These are phyloP conservation scores for Pseudorhombus dupliciocellatus DNA, from an alignment of 2,113 vertebrate genomes.

Conservation along the genomic window DNA sequence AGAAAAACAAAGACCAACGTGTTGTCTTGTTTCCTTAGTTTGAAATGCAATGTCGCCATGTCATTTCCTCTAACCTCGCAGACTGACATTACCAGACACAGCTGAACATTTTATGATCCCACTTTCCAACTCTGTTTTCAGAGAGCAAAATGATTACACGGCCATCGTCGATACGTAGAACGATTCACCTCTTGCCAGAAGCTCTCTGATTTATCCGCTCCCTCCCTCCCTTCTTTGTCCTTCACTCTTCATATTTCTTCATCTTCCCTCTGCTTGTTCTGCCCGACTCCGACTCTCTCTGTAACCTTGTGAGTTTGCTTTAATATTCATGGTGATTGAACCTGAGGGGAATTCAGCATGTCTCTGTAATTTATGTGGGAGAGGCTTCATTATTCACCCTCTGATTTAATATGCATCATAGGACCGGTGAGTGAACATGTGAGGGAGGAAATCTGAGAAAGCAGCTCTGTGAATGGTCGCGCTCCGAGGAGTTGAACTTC, in stretches of 20 bases:
- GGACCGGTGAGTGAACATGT: slow-evolving; percentile 38
- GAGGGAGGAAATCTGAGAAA: slow-evolving; percentile 45
- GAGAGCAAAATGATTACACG: slow-evolving; percentile 61
- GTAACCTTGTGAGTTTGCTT: slow-evolving; percentile 69
- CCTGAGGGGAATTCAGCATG: slow-evolving; percentile 65
- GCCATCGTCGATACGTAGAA: slow-evolving; percentile 40
- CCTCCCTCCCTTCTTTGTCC: slow-evolving; percentile 42
- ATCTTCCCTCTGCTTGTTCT: slow-evolving; percentile 28
- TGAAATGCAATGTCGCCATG: too few species aligned
- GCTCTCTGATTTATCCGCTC: slow-evolving; percentile 46
- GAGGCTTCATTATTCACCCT: slow-evolving; percentile 71
- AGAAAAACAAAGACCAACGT: too few species aligned
- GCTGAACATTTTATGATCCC: slow-evolving; percentile 50
- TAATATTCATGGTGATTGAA: slow-evolving; percentile 75
- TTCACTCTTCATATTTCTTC: slow-evolving; percentile 39
- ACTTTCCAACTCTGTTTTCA: slow-evolving; percentile 44
- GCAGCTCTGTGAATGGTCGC: slow-evolving; percentile 7
- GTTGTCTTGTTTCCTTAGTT: too few species aligned
- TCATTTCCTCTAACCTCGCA: background rate
- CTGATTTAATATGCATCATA: slow-evolving; percentile 71
- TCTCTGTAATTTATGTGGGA: slow-evolving; percentile 74
- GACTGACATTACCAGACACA: background rate
- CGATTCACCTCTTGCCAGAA: slow-evolving; percentile 38
- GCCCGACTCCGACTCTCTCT: slow-evolving; percentile 24
- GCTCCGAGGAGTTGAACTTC: slow-evolving; percentile 33